Percentiles rank a stretch among this genome's conserved stretches.
These are phyloP conservation scores for Zaprionus lineosus DNA, from an alignment of 2,888 invertebrate species.

Conservation along the genomic window DNA sequence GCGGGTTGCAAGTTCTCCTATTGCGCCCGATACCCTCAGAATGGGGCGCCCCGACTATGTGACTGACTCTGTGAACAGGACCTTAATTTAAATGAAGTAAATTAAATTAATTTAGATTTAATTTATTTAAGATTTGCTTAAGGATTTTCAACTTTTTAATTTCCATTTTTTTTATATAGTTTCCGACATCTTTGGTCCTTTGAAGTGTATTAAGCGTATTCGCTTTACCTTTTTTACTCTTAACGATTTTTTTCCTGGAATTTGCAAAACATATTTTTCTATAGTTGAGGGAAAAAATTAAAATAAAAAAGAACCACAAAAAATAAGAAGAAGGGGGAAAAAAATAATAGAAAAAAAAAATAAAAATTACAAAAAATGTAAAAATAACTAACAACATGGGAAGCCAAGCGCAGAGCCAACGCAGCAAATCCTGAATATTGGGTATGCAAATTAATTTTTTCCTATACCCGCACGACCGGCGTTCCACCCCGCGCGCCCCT, in stretches of 20 bases:
- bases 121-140: no score
- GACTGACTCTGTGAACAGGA: neutral
- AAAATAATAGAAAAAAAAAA: constrained; percentile 15
- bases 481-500: constrained; percentile 6
- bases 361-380: constrained; percentile 16
- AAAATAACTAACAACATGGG: constrained; percentile 16
- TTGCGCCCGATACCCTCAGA: neutral
- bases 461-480: constrained; percentile 16
- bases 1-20: constrained; percentile 29
- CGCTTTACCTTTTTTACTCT: no score
- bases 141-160: no score
- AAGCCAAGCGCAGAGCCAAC: constrained; percentile 16
- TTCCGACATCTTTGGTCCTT: no score
- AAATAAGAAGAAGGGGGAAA: constrained; percentile 8
- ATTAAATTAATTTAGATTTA: no score
- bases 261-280: constrained; percentile 52
- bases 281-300: constrained; percentile 7
- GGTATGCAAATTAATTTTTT: constrained; percentile 74
- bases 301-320: constrained; percentile 9
- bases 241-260: no score
- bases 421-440: constrained; percentile 62
- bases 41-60: neutral
- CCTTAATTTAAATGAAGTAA: no score
- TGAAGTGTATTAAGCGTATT: no score
- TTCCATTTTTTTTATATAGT: no score